Percentiles rank a stretch among this genome's conserved stretches.
These are phyloP conservation scores for Nannobrachium achirus DNA, from an alignment of 2,113 vertebrate genomes.

Conservation along the genomic window DNA sequence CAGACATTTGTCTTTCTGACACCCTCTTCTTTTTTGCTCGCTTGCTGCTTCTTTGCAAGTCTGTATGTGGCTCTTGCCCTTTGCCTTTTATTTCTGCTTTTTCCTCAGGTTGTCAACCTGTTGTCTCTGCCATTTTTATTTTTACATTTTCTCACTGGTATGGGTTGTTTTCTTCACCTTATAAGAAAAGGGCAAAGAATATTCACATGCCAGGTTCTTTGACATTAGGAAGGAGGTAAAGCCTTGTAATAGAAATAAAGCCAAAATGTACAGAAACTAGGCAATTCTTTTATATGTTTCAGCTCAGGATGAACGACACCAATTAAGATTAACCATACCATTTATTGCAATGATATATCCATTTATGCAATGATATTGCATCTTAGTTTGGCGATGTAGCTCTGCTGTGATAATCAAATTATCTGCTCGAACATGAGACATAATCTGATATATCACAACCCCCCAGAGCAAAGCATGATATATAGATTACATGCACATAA, in stretches of 20 bases:
- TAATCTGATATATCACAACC: no score
- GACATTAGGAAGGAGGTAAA: slow-evolving; percentile 10
- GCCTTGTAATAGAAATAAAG: slow-evolving; percentile 17
- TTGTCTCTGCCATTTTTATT: neutral
- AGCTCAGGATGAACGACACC: no score
- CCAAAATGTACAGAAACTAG: slow-evolving; percentile 15
- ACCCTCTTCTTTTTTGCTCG: slow-evolving; percentile 8
- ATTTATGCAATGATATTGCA: no score
- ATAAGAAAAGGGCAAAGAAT: neutral
- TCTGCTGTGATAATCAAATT: no score
- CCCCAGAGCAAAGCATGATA: no score
- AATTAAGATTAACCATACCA: no score
- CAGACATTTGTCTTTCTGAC: slow-evolving; percentile 28
- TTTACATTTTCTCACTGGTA: no score
- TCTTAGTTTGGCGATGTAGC: no score
- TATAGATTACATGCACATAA: no score
- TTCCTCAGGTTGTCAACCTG: neutral
- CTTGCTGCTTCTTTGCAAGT: neutral
- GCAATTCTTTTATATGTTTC: no score
- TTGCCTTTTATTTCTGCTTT: neutral
- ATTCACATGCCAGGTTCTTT: slow-evolving; percentile 6
- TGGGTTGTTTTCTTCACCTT: neutral
- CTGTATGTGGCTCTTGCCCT: neutral
- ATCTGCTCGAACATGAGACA: no score
- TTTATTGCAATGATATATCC: no score